Evolutionary conservation across 2,113 vertebrate species (phyloP).

Genomic region (Oncorhynchus keta): DNA sequence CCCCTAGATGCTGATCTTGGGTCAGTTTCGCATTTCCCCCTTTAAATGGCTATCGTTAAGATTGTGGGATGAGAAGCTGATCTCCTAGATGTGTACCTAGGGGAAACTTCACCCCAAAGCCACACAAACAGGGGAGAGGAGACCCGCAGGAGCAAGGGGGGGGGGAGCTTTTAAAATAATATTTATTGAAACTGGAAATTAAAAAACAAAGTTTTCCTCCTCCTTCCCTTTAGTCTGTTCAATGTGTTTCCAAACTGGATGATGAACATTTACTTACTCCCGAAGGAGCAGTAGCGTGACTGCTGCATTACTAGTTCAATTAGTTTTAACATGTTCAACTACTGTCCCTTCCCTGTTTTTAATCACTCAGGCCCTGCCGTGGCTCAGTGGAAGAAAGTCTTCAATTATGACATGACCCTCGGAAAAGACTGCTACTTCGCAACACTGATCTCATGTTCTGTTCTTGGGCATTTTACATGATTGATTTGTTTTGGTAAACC

Average conservation of each 20-base stretch:
- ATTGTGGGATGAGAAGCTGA: not conserved
- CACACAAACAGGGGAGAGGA: not conserved
- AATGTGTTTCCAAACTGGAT: constrained; percentile 55
- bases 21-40: too few relatives aligned
- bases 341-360: constrained; percentile 7
- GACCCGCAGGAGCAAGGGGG: not conserved
- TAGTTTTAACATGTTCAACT: constrained; percentile 52
- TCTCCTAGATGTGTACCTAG: not conserved
- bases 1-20: too few relatives aligned
- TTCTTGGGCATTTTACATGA: constrained; percentile 4
- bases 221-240: constrained; percentile 43
- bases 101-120: not conserved
- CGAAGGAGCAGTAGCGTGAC: constrained; percentile 29
- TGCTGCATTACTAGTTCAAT: constrained; percentile 50
- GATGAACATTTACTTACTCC: not conserved
- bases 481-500: not conserved
- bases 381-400: not conserved
- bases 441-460: not conserved
- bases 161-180: constrained; percentile 40
- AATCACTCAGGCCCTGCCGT: constrained; percentile 12
- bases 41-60: not conserved
- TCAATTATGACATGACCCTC: not conserved
- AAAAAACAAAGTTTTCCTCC: constrained; percentile 8
- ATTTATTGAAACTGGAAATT: constrained; percentile 18
- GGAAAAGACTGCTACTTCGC: not conserved